Conservation (phyloP, 2,888 invertebrate species). For the Agriotes lineatus region DNA sequence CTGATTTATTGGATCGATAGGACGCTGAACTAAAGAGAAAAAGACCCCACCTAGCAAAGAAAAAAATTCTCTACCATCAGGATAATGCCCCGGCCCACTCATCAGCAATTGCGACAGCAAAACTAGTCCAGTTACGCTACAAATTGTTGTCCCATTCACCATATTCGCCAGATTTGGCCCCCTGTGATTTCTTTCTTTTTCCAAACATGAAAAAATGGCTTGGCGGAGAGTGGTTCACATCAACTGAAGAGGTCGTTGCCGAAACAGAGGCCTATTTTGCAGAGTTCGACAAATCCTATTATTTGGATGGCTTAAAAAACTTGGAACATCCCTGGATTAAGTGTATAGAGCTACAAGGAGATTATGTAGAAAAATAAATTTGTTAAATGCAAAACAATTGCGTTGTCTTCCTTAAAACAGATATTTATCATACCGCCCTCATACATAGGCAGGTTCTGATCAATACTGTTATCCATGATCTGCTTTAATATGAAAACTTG, state of each 20-base stretch:
- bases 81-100: slow-evolving; percentile 22
- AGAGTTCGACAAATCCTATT: background rate
- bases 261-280: background rate
- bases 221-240: slow-evolving; percentile 1
- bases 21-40: slow-evolving; percentile 1
- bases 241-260: slow-evolving; percentile 3
- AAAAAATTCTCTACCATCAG: slow-evolving; percentile 26
- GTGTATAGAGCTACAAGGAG: slow-evolving; percentile 5
- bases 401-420: background rate
- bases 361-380: slow-evolving; percentile 4
- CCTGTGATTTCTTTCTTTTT: background rate
- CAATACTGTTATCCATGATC: too few relatives aligned
- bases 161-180: slow-evolving; percentile 1
- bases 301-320: slow-evolving; percentile 7
- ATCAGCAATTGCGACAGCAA: slow-evolving; percentile 4
- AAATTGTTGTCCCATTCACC: slow-evolving; percentile 9
- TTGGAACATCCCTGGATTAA: background rate
- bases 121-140: background rate
- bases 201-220: background rate
- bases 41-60: slow-evolving; percentile 15
- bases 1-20: background rate
- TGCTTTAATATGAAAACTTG: too few relatives aligned
- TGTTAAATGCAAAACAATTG: background rate
- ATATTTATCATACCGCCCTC: background rate
- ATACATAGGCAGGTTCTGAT: too few relatives aligned